Evolutionary conservation across 2,797 vertebrate species (phyloP).

Genomic region (Pampus argenteus): DNA sequence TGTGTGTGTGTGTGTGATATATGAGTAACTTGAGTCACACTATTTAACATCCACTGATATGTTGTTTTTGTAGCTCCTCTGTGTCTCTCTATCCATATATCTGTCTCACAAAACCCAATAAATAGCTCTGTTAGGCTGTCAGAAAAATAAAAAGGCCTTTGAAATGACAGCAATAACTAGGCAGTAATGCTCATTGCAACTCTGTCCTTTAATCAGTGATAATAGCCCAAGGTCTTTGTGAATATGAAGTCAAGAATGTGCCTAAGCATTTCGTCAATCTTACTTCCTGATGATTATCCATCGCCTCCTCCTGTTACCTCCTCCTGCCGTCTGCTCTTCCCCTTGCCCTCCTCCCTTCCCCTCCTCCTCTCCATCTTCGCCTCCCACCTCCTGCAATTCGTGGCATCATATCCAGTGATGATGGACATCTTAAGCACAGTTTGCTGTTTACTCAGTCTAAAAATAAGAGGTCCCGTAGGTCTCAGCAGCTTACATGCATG

Average conservation of each 20-base stretch:
- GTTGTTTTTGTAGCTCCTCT: slow-evolving; percentile 48
- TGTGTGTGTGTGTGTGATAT: slow-evolving; percentile 37
- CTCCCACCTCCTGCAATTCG: slow-evolving; percentile 46
- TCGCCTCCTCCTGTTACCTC: slow-evolving; percentile 67
- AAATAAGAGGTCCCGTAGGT: slow-evolving; percentile 79
- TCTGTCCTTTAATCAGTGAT: slow-evolving; percentile 67
- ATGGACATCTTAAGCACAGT: slow-evolving; percentile 65
- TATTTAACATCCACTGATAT: slow-evolving; percentile 38
- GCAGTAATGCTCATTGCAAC: slow-evolving; percentile 18
- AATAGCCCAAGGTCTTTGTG: slow-evolving; percentile 49
- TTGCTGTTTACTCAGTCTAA: slow-evolving; percentile 77
- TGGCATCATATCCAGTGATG: slow-evolving; percentile 43
- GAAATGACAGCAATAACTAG: slow-evolving; percentile 36
- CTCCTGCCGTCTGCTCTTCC: slow-evolving; percentile 31
- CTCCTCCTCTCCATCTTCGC: slow-evolving; percentile 46
- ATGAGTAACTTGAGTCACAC: slow-evolving; percentile 49
- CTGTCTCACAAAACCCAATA: slow-evolving; percentile 12
- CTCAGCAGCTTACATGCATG: slow-evolving; percentile 6
- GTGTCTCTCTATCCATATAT: slow-evolving; percentile 20
- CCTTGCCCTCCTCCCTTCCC: slow-evolving; percentile 41
- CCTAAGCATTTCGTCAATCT: slow-evolving; percentile 31
- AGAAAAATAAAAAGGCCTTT: slow-evolving; percentile 15
- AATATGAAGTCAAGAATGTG: slow-evolving; percentile 67
- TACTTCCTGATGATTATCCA: slow-evolving; percentile 79
- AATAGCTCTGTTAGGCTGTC: not conserved